Conservation (phyloP, 2,113 vertebrate species). For the Eudorcas thomsonii region DNA sequence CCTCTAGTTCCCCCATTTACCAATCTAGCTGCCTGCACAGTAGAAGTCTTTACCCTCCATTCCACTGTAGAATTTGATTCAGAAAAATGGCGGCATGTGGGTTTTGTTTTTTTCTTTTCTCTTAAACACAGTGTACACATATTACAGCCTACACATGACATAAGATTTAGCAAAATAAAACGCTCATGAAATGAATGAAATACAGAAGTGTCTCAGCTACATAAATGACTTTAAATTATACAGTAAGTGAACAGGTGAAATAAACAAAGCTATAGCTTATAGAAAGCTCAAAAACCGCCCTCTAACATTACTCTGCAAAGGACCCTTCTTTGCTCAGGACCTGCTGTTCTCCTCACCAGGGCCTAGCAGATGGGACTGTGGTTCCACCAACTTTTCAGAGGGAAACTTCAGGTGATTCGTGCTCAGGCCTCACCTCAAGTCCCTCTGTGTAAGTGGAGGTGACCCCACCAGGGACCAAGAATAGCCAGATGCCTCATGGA, state of each 20-base stretch:
- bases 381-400: not conserved
- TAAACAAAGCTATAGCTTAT: conserved; percentile 78
- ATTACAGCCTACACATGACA: conserved; percentile 76
- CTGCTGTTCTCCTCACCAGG: not conserved
- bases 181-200: conserved; percentile 79
- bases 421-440: not conserved
- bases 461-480: not conserved
- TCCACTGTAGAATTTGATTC: conserved; percentile 76
- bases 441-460: not conserved
- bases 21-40: conserved; percentile 61
- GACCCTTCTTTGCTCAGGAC: conserved; percentile 44
- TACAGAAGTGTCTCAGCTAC: conserved; percentile 80
- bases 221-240: conserved; percentile 80
- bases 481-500: not conserved
- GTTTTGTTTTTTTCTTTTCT: conserved; percentile 53
- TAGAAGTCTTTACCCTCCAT: conserved; percentile 69
- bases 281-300: conserved; percentile 70
- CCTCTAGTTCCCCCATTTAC: conserved; percentile 3
- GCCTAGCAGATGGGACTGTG: not conserved
- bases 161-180: conserved; percentile 79
- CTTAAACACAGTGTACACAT: conserved; percentile 78
- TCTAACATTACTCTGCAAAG: conserved; percentile 22
- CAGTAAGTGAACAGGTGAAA: conserved; percentile 82
- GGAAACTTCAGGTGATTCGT: not conserved
- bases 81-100: conserved; percentile 68